A percentile compares a stretch with the other conserved stretches of the same genome.
These are phyloP conservation scores for Heterodera filipjevi DNA, from an alignment of 2,888 invertebrate species.

Conservation along the genomic window DNA sequence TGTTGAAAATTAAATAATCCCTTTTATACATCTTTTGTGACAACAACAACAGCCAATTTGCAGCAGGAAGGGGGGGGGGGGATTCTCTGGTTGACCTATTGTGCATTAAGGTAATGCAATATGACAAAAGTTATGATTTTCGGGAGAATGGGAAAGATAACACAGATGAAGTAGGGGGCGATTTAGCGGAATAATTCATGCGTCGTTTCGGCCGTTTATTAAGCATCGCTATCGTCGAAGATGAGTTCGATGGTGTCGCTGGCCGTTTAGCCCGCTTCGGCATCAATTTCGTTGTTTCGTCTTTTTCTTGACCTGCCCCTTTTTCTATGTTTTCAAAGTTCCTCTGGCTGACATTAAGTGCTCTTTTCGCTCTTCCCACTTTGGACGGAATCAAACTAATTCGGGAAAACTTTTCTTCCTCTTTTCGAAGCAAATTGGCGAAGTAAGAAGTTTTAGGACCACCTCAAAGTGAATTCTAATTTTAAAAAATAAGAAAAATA, in stretches of 20 bases:
- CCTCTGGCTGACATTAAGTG: neutral
- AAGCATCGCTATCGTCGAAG: neutral
- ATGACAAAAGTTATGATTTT: neutral
- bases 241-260: constrained; percentile 5
- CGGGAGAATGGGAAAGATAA: neutral
- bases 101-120: neutral
- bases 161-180: neutral
- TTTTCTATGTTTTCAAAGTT: neutral
- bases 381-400: neutral
- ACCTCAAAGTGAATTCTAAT: neutral
- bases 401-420: constrained; percentile 1
- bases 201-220: neutral
- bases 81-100: too few species aligned
- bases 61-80: too few species aligned
- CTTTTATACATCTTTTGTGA: too few species aligned
- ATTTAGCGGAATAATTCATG: neutral
- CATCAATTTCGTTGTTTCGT: neutral
- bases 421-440: neutral
- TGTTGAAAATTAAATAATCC: too few species aligned
- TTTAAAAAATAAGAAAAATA: neutral
- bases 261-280: neutral
- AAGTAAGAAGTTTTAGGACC: neutral
- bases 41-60: too few species aligned
- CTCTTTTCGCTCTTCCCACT: neutral
- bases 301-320: too few species aligned